Base-by-base conservation (phyloP, 2,797 vertebrate genomes). In the Enteromius trimaculatus region DNA sequence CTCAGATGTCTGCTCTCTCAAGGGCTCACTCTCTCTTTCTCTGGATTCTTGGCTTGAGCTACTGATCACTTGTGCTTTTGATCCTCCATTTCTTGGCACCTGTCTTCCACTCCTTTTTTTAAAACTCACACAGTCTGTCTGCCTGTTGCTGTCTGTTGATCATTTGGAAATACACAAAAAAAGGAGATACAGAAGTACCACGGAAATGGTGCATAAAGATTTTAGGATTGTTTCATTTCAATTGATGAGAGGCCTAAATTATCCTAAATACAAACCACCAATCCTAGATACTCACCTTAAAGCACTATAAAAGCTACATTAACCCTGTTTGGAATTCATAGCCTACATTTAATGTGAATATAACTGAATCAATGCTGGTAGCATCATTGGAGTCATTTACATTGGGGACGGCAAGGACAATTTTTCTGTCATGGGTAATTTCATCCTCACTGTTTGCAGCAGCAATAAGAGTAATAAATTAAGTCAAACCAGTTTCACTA, bases 31-130 rank as follows among this genome's bases (percentile, higher is more conserved):
- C 49, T 71, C 26, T 65, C 31, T 69, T 31, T 68, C 75, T 85
- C 68, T 79, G 11, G 3, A 70, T 64, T 71, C 55, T 68, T 87
- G 69, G 66, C 64, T 78, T 76, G 82, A 55, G 39, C 31, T 44
- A 58, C 74, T 84, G 74, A 62, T 84, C 66, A 47, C 47, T 75
- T 81, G 42, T 37, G 74, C 77, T 76, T 86, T 84, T 88, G 70
- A 86, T 82, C 65, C 71, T 71, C 70, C 23, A 4, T 21, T 75
- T 80, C 71, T 79, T 80, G 64, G 71, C 77, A 79, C 58, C 79
- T 82, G 64, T 83, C 72, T 80, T 69, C 23, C 77, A 64, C 34
- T 83, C 37, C 23, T 44, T 39, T 39, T 81, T 71, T 77, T 70
- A 58, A 49, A 77, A 78, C 58, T 29, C 58, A 62, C 34, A 58